phyloP scores from a whole-genome alignment of 2,888 invertebrate species.

The Scaptomyza tumidula region DNA sequence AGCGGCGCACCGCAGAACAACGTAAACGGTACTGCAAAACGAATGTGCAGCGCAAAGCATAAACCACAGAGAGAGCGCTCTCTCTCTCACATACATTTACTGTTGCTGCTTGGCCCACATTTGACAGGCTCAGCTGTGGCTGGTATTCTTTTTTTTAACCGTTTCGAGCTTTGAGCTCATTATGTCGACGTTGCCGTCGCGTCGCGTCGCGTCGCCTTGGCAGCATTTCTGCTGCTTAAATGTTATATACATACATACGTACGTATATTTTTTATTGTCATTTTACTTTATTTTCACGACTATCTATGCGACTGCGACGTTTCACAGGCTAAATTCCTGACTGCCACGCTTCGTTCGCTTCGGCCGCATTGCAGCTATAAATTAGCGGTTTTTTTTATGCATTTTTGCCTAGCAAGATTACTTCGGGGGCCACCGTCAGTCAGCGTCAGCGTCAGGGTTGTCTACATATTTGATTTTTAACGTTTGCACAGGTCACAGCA shows the following conservation, averaged over 20 bases:
- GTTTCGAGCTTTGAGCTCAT: constrained; percentile 59
- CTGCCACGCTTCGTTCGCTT: constrained; percentile 49
- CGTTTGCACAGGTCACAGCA: not conserved
- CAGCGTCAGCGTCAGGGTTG: constrained; percentile 20
- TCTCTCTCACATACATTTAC: constrained; percentile 18
- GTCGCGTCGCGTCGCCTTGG: constrained; percentile 32
- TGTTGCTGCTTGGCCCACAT: constrained; percentile 59
- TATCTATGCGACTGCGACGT: constrained; percentile 55
- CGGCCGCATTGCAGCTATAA: constrained; percentile 76
- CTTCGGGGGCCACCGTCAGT: constrained; percentile 39
- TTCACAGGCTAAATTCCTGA: constrained; percentile 45
- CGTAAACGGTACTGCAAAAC: constrained; percentile 71
- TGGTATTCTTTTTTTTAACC: constrained; percentile 37
- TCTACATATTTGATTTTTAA: constrained; percentile 3
- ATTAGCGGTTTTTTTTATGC: constrained; percentile 62
- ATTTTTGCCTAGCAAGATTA: constrained; percentile 60
- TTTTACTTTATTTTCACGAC: constrained; percentile 60
- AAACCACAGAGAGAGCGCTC: not conserved
- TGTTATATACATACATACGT: constrained; percentile 59
- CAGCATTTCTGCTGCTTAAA: constrained; percentile 50
- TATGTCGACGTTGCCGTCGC: constrained; percentile 37
- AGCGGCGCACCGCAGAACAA: constrained; percentile 62
- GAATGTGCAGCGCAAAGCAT: constrained; percentile 65
- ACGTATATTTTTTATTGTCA: constrained; percentile 73
- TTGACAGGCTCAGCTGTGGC: constrained; percentile 63